A percentile compares a stretch with the other conserved stretches of the same genome.
phyloP scores from a whole-genome alignment of 2,797 vertebrate genomes.

The Phalloptychus januarius region DNA sequence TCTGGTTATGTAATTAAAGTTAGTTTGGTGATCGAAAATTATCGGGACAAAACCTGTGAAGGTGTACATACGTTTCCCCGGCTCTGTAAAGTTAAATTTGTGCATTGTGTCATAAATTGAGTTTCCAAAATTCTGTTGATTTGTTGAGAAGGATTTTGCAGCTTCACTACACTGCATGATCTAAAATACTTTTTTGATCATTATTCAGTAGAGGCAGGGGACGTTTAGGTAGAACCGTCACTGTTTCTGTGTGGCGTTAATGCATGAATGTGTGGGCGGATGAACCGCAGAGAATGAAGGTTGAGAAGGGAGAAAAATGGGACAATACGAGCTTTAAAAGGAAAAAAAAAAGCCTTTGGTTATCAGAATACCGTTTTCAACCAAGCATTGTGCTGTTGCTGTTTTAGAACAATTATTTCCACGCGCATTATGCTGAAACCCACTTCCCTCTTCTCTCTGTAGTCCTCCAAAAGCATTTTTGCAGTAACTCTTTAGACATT shows the following conservation, averaged over 20 bases:
- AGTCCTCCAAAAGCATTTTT: constrained; percentile 2
- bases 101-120: not conserved
- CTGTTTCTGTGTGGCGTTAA: constrained; percentile 26
- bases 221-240: constrained; percentile 22
- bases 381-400: constrained; percentile 1
- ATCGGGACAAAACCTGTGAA: not conserved
- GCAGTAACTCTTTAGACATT: not conserved
- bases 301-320: constrained; percentile 26
- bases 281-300: constrained; percentile 26
- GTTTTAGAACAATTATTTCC: constrained; percentile 33
- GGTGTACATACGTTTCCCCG: too few relatives aligned
- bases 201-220: constrained; percentile 12
- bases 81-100: not conserved
- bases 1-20: not conserved
- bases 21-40: not conserved
- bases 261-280: constrained; percentile 27
- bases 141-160: constrained; percentile 31
- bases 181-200: constrained; percentile 18
- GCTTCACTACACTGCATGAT: constrained; percentile 30
- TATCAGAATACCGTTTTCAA: constrained; percentile 24
- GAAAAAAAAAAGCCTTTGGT: constrained; percentile 11
- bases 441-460: not conserved
- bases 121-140: constrained; percentile 5
- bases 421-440: constrained; percentile 19
- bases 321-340: constrained; percentile 23